Evolutionary conservation across 2,113 vertebrate genomes (phyloP), one percentile per base, ranked within the genome.

Genomic region (Amphiprion percula): DNA sequence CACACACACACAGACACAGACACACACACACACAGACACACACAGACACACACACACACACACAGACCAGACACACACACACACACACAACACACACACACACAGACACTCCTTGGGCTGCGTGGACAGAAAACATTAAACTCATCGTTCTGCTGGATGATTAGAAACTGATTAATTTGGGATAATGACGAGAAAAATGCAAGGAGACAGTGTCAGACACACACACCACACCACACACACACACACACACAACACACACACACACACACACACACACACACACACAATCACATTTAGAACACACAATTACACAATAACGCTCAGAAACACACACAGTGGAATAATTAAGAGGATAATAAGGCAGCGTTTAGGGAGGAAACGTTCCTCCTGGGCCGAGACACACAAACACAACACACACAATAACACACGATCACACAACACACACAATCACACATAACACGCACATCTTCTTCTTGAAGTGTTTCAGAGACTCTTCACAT

Each of bases 321-420:
- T 71, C 84, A 80, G 77, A 90, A 75, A 77, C 67, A 87, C 82
- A 83, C 77, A 81, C 60, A 59, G 83, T 80, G 75, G 88, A 91
- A 94, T 93, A 91, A 94, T 92, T 92, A 93, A 87, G 79, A 84
- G 70, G 88, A 92, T 94, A 95, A 93, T 93, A 87, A 92, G 87
- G 65, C 80, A 90, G 88, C 90, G 84, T 91, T 95, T 91, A 92
- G 89, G 69, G 87, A 82, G 69, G 74, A 89, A 73, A 87, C 84
- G 73, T 91, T 77, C 83, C 84, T 91, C 87, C 83, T 88, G 77
- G 77, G 76, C 65, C 75, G 41, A 41, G 30, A 26, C 58, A 23
- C 50, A 64, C 61, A 21, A 23, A 30, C 21, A 54, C 47, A 53
- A 56, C 59, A 55, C 23, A 59, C 37, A 21, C 59, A 61, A 61